A percentile compares a stretch with the other conserved stretches of the same genome.
These are phyloP conservation scores for Pholis gunnellus DNA, from an alignment of 2,113 vertebrate genomes.

Conservation along the genomic window DNA sequence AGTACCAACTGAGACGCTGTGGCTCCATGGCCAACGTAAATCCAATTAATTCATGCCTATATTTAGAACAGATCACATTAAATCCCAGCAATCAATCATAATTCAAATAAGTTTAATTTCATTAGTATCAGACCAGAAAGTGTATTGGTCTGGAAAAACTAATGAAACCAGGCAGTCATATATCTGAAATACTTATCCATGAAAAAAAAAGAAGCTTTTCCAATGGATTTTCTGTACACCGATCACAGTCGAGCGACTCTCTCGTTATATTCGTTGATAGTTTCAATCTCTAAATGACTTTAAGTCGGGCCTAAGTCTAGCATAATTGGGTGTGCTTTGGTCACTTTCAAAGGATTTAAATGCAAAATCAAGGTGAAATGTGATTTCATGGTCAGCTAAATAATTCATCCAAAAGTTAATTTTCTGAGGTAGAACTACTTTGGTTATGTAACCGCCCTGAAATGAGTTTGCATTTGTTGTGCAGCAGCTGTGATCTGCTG, in stretches of 20 bases:
- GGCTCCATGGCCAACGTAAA: not conserved
- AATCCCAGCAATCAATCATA: conserved; percentile 23
- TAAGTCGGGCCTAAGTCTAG: conserved; percentile 21
- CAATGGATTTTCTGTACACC: conserved; percentile 22
- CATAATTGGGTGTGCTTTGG: conserved; percentile 44
- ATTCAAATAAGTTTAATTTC: conserved; percentile 22
- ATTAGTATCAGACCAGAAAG: not conserved
- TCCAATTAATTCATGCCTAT: not conserved
- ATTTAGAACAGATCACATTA: conserved; percentile 40
- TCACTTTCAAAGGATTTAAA: conserved; percentile 60
- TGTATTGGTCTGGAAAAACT: conserved; percentile 22
- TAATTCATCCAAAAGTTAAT: conserved; percentile 59
- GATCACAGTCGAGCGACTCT: conserved; percentile 30
- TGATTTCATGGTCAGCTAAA: conserved; percentile 58
- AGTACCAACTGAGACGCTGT: not conserved
- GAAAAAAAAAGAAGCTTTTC: not conserved
- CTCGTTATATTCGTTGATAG: conserved; percentile 47
- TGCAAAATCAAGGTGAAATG: conserved; percentile 54
- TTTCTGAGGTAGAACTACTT: conserved; percentile 43
- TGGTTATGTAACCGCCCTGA: conserved; percentile 36
- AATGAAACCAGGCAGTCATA: conserved; percentile 24
- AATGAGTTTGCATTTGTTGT: conserved; percentile 43
- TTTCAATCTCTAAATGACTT: conserved; percentile 49
- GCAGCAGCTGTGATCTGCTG: conserved; percentile 11
- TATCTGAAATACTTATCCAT: conserved; percentile 26